Conservation (phyloP, 2,888 invertebrate species). For the Cryptocheilus praepositus region DNA sequence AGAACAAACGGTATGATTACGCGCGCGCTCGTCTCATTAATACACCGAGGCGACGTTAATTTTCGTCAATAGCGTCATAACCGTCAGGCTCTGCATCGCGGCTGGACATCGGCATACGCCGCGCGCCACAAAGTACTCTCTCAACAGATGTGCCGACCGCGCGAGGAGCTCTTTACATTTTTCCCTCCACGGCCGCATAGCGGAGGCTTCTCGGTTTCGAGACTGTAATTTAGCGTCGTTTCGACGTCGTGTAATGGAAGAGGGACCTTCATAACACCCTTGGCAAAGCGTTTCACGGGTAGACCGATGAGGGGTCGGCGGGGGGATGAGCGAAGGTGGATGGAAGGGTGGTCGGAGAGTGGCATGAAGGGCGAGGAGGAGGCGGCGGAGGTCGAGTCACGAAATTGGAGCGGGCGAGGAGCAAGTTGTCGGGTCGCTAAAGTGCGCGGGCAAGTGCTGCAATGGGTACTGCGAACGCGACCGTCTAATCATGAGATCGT, state of each 20-base stretch:
- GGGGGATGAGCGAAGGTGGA: too few species aligned
- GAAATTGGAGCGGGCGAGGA: slow-evolving; percentile 35
- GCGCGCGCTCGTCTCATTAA: too few species aligned
- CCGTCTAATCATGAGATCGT: too few species aligned
- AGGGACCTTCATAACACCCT: slow-evolving; percentile 32
- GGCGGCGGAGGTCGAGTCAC: slow-evolving; percentile 23
- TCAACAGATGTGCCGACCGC: slow-evolving; percentile 33
- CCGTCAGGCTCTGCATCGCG: too few species aligned
- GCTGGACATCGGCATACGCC: too few species aligned
- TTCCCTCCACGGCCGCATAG: slow-evolving; percentile 17
- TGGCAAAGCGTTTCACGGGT: slow-evolving; percentile 30
- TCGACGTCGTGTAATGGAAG: slow-evolving; percentile 38
- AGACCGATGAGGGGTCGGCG: slow-evolving; percentile 36
- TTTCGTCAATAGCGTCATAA: too few species aligned
- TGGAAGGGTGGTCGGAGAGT: too few species aligned
- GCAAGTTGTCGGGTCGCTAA: slow-evolving; percentile 15
- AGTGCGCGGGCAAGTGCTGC: slow-evolving; percentile 18
- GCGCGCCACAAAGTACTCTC: too few species aligned
- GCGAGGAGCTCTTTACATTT: slow-evolving; percentile 39
- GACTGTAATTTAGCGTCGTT: slow-evolving; percentile 54
- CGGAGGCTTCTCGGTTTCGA: slow-evolving; percentile 40
- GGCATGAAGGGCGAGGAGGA: slow-evolving; percentile 8
- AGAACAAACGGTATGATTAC: too few species aligned
- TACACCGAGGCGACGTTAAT: too few species aligned
- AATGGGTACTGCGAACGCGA: too few species aligned